Conservation (phyloP, 2,113 vertebrate genomes). For the Benthochromis sp. region DNA sequence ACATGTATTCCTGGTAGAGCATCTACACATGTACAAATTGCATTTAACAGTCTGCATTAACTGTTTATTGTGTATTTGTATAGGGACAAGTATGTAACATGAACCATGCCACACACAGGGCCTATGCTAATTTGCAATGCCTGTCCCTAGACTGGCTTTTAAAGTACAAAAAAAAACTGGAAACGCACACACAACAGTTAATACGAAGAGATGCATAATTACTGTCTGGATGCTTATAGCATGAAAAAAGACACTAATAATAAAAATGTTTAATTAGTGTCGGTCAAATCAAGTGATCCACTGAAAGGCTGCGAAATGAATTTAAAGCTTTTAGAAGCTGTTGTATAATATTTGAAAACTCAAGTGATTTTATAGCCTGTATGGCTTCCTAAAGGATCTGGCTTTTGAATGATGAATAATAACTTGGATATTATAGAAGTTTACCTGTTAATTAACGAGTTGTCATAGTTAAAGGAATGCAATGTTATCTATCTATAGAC, state of each 20-base stretch:
- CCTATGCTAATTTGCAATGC: neutral
- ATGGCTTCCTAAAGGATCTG: neutral
- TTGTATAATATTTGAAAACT: neutral
- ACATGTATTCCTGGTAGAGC: neutral
- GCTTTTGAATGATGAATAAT: neutral
- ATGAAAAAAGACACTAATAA: neutral
- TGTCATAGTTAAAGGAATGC: neutral
- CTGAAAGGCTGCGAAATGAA: neutral
- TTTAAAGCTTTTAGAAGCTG: neutral
- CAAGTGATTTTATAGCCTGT: neutral
- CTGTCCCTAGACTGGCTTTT: neutral
- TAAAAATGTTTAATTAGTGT: neutral
- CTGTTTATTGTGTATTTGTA: neutral
- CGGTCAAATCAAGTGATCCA: neutral
- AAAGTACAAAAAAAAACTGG: neutral
- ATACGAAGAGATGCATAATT: neutral
- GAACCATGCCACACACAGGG: neutral
- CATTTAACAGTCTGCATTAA: neutral
- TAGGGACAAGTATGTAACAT: neutral
- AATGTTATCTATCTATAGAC: neutral
- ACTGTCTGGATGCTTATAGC: neutral
- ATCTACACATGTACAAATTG: neutral
- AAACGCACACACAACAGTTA: neutral
- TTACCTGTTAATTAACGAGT: neutral
- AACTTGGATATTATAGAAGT: neutral